phyloP scores from a whole-genome alignment of 2,888 invertebrate genomes.

The Idaea dimidiata region DNA sequence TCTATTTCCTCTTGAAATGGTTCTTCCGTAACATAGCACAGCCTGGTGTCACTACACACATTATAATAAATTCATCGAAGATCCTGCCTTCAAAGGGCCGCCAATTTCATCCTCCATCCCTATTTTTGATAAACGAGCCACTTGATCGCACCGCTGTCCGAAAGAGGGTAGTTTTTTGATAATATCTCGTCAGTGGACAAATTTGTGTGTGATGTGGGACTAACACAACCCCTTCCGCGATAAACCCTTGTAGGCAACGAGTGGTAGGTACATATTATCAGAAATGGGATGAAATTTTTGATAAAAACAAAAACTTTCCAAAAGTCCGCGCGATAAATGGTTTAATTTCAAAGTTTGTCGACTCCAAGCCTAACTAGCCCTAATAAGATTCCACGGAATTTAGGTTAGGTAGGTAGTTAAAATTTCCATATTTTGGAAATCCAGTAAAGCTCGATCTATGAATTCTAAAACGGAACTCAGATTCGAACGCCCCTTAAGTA shows the following conservation, averaged over 20 bases:
- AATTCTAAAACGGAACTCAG: neutral
- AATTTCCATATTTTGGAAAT: neutral
- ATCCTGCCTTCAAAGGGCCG: conserved; percentile 42
- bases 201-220: conserved; percentile 64
- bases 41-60: conserved; percentile 29
- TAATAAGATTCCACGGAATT: conserved; percentile 1
- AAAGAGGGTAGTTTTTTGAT: conserved; percentile 56
- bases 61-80: conserved; percentile 47
- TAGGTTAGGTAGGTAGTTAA: neutral
- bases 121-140: conserved; percentile 70
- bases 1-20: conserved; percentile 23
- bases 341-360: neutral
- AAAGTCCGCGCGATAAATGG: neutral
- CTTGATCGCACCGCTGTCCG: conserved; percentile 59
- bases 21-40: conserved; percentile 2
- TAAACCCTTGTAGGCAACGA: conserved; percentile 41
- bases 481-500: neutral
- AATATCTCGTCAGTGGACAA: conserved; percentile 72
- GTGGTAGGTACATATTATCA: conserved; percentile 20
- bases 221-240: conserved; percentile 41
- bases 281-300: conserved; percentile 28
- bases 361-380: neutral
- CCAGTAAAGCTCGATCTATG: neutral
- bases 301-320: conserved; percentile 2
- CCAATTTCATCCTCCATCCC: conserved; percentile 52